Percentiles rank a stretch among this genome's conserved stretches.
These are phyloP conservation scores for Apostichopus parvimensis DNA, from an alignment of 35 echinoderm and acorn worm genomes.

Conservation along the genomic window DNA sequence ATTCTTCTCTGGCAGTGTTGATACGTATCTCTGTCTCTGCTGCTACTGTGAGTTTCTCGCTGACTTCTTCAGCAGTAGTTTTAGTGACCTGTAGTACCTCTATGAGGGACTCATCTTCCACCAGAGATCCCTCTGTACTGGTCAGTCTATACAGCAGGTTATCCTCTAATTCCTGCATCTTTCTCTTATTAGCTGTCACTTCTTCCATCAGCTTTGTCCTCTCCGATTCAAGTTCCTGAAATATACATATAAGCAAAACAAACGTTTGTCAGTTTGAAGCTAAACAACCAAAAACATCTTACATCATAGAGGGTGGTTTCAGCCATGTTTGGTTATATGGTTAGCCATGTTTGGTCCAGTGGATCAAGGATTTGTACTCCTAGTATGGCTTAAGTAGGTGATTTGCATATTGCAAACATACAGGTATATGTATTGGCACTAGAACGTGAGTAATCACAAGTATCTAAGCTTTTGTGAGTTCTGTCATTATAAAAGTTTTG, in stretches of 20 bases:
- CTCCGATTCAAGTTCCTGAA: constrained; percentile 91
- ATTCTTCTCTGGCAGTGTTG: constrained; percentile 97
- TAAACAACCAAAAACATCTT: too few relatives aligned
- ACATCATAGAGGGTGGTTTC: too few relatives aligned
- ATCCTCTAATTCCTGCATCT: constrained; percentile 98
- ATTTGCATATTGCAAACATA: too few relatives aligned
- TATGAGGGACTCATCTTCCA: constrained; percentile 94
- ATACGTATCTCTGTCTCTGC: constrained; percentile 95
- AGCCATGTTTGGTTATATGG: too few relatives aligned
- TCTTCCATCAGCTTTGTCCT: constrained; percentile 97
- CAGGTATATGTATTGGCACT: too few relatives aligned
- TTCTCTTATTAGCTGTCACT: constrained; percentile 93
- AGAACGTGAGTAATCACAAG: too few relatives aligned
- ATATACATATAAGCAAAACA: neutral
- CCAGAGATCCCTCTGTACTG: constrained; percentile 92
- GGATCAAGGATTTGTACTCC: too few relatives aligned
- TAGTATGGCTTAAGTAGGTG: too few relatives aligned
- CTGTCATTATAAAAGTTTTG: too few relatives aligned
- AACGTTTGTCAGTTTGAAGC: too few relatives aligned
- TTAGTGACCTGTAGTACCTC: constrained; percentile 93
- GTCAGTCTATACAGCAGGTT: constrained; percentile 94
- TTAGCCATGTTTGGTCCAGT: too few relatives aligned
- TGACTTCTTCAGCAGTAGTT: constrained; percentile 93
- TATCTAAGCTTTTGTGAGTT: too few relatives aligned
- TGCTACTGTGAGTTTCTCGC: constrained; percentile 89